Base-by-base conservation (phyloP, 2,113 vertebrate species). In the Notarius lentiginosus region DNA sequence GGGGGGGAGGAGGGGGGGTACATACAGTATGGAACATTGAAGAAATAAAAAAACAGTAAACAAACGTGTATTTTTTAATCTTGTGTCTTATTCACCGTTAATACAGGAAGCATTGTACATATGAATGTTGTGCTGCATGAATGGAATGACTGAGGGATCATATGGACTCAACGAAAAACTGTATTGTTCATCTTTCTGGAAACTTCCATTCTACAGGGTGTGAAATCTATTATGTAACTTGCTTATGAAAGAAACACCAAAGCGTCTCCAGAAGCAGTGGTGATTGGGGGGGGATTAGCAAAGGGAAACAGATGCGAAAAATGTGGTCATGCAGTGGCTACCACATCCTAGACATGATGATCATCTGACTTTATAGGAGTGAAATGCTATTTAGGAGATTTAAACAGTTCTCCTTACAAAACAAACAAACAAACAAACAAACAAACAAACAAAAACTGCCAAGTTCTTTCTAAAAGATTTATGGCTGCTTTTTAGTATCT, bases 181-280 rank as follows among this genome's bases (percentile, higher is more conserved):
- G 27, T 12, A 55, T 51, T 72, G n/a, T 85, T 51, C 56, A 79
- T 86, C 58, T 65, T 68, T 56, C 75, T 34, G 75, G 84, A 86
- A 86, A 24, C 84, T 86, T 86, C 75, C 77, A 55, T 86, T 86
- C 56, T 81, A 80, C 49, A 80, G 61, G 60, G 56, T 81, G 30
- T 79, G n/a, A 70, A 83, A 61, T 11, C 61, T 47, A 72, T 55
- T 68, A 53, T 66, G 61, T 66, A 79, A 79, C 20, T 55, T 70
- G 51, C 15, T 80, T 68, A 30, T 56, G 63, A 66, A 61, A 49
- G 30, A 77, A 68, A 84, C 51, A 80, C 12, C 47, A n/a, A 61
- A 24, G 60, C n/a, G 84, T 85, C 60, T 86, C 75, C 27, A 79
- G 7, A 66, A 84, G 70, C 56, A 68, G 75, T 68, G 84, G 9